These are phyloP conservation scores for Cynopterus sphinx DNA, from an alignment of 2,797 vertebrate species.

Conservation along the genomic window DNA sequence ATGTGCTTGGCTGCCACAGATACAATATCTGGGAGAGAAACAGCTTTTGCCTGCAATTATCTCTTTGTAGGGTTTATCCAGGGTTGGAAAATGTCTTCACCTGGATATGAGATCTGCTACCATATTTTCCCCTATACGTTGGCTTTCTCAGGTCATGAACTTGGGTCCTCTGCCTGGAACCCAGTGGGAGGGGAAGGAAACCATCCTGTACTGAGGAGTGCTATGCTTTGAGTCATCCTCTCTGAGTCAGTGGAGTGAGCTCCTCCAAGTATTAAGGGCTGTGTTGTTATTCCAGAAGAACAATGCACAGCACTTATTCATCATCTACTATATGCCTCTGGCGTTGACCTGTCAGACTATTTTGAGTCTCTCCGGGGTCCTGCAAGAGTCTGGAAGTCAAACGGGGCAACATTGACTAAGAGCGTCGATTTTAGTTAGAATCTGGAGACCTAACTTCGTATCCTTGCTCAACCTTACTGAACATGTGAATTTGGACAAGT, in stretches of 20 bases:
- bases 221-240: neutral
- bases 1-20: conserved; percentile 61
- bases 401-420: neutral
- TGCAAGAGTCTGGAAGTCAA: neutral
- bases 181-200: neutral
- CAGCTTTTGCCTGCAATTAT: conserved; percentile 65
- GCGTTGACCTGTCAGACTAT: neutral
- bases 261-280: neutral
- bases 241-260: neutral
- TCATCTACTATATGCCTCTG: neutral
- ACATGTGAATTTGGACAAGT: neutral
- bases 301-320: neutral
- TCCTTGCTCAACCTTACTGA: neutral
- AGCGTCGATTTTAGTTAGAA: neutral
- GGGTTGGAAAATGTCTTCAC: neutral
- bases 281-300: neutral
- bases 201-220: neutral
- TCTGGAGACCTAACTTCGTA: neutral
- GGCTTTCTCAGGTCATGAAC: neutral
- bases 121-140: neutral
- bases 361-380: neutral
- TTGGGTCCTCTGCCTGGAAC: neutral
- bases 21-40: conserved; percentile 57
- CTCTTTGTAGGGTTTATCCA: neutral
- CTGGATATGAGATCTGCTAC: neutral